Percentiles rank a stretch among this genome's conserved stretches.
phyloP scores from a whole-genome alignment of 1,140 invertebrate species.

The Heliconius nattereri region DNA sequence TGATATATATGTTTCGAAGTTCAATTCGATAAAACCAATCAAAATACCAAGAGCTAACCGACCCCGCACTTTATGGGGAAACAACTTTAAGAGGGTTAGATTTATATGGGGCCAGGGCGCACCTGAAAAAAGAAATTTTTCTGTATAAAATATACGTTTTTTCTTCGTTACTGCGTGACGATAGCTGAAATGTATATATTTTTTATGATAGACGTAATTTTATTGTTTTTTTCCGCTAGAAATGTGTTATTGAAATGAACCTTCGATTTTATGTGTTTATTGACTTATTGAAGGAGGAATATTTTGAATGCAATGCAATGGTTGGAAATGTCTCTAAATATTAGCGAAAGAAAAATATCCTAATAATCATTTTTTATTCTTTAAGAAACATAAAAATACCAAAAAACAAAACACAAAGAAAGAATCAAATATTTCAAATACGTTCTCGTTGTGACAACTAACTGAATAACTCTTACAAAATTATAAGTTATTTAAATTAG shows the following conservation, averaged over 20 bases:
- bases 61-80: slow-evolving; percentile 56
- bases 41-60: slow-evolving; percentile 52
- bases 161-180: slow-evolving; percentile 35
- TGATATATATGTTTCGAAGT: background rate
- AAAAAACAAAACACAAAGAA: too few relatives aligned
- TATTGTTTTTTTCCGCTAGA: background rate
- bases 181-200: background rate
- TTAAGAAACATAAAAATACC: too few relatives aligned
- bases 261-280: background rate
- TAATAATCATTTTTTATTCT: too few relatives aligned
- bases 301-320: too few relatives aligned
- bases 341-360: too few relatives aligned
- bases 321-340: too few relatives aligned
- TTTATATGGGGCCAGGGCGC: slow-evolving; percentile 53
- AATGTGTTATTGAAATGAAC: background rate
- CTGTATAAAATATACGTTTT: slow-evolving; percentile 38
- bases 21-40: slow-evolving; percentile 67
- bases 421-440: too few relatives aligned
- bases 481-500: too few relatives aligned
- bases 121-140: slow-evolving; percentile 51
- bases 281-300: too few relatives aligned
- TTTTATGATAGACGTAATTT: background rate
- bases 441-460: too few relatives aligned
- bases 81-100: slow-evolving; percentile 63
- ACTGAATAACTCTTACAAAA: too few relatives aligned